Evolutionary conservation across 2,113 vertebrate species (phyloP).

Genomic region (Dipodomys ordii): DNA sequence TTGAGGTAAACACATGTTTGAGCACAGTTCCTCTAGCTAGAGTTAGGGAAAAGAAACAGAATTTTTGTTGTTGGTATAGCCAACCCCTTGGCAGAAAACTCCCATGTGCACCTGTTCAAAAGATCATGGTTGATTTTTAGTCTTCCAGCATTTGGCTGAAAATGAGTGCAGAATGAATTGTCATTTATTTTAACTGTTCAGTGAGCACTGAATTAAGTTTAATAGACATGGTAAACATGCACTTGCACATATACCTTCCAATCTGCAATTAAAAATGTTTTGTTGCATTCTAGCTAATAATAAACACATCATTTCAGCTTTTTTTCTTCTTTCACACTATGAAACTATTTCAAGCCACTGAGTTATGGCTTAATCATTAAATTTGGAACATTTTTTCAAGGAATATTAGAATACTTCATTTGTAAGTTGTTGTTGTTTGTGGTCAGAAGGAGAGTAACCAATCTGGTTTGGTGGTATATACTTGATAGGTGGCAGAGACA

Average conservation of each 20-base stretch:
- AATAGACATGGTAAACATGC: conserved; percentile 49
- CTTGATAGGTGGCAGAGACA: neutral
- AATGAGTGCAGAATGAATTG: conserved; percentile 44
- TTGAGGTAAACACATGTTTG: conserved; percentile 30
- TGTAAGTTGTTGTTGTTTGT: neutral
- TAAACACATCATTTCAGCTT: conserved; percentile 36
- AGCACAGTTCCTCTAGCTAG: neutral
- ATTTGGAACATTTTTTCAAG: neutral
- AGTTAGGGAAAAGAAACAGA: neutral
- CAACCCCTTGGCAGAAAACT: conserved; percentile 15
- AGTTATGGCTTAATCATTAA: conserved; percentile 20
- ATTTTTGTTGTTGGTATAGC: conserved; percentile 36
- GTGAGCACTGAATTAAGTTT: conserved; percentile 61
- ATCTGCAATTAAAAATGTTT: conserved; percentile 39
- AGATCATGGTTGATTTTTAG: conserved; percentile 36
- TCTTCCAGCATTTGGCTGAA: conserved; percentile 23
- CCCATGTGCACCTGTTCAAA: conserved; percentile 62
- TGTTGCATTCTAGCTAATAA: conserved; percentile 62
- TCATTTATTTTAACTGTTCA: conserved; percentile 68
- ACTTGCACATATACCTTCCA: conserved; percentile 12
- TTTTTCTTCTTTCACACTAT: neutral
- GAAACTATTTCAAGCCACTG: conserved; percentile 45
- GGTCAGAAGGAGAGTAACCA: neutral
- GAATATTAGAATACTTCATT: neutral
- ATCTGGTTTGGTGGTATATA: neutral